Evolutionary conservation across 2,113 vertebrate genomes (phyloP).

Genomic region (Dascyllus trimaculatus): DNA sequence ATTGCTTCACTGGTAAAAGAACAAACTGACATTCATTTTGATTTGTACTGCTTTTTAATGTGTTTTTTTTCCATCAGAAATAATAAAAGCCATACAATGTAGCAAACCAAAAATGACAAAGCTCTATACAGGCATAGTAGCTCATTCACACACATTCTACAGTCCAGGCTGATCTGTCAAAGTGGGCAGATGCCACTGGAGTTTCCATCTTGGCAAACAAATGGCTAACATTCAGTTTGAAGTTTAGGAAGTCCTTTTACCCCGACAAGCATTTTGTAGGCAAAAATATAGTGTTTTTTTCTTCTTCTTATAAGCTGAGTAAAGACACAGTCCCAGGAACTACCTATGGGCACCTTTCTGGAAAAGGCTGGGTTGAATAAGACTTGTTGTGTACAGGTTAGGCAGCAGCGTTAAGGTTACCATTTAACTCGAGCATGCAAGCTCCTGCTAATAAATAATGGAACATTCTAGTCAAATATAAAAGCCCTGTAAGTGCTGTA

Average conservation of each 20-base stretch:
- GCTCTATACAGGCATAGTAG: constrained; percentile 89
- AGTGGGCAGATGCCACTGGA: constrained; percentile 50
- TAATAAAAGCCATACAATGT: constrained; percentile 95
- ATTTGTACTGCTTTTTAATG: constrained; percentile 88
- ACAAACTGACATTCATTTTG: constrained; percentile 64
- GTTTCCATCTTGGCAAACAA: constrained; percentile 54
- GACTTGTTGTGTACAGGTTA: constrained; percentile 38
- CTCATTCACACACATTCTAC: constrained; percentile 87
- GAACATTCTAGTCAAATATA: constrained; percentile 56
- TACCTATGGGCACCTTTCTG: constrained; percentile 5
- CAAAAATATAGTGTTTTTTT: constrained; percentile 39
- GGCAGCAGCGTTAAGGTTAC: constrained; percentile 54
- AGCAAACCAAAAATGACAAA: constrained; percentile 86
- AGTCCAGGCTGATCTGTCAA: constrained; percentile 65
- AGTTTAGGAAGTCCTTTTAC: constrained; percentile 16
- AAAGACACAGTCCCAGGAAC: constrained; percentile 20
- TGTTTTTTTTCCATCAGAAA: constrained; percentile 83
- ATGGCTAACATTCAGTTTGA: constrained; percentile 62
- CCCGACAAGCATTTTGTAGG: constrained; percentile 30
- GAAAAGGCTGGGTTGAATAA: constrained; percentile 24
- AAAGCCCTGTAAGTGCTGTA: constrained; percentile 71
- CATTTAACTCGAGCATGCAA: constrained; percentile 63
- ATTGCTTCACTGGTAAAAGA: background rate
- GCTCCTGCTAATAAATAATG: constrained; percentile 70
- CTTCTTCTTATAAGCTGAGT: constrained; percentile 29